Evolutionary conservation across 2,797 vertebrate species (phyloP).

Genomic region (Arremon aurantiirostris): DNA sequence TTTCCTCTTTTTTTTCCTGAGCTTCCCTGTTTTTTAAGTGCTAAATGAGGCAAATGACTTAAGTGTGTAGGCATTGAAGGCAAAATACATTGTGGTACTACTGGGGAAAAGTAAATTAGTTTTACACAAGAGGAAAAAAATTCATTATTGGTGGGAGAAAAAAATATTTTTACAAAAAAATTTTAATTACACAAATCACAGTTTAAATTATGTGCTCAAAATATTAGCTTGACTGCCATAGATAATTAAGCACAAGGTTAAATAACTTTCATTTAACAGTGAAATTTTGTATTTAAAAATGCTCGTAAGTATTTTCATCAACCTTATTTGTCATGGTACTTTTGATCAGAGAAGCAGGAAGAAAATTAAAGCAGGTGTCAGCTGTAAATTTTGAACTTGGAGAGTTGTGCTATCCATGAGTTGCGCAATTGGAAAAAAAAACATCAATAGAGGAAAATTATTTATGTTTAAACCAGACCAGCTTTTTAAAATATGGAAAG

Average conservation of each 20-base stretch:
- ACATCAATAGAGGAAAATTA: background rate
- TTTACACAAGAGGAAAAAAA: constrained; percentile 10
- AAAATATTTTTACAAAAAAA: background rate
- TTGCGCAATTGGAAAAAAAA: background rate
- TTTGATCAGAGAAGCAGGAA: background rate
- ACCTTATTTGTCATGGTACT: background rate
- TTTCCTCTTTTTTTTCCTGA: background rate
- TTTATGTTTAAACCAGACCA: background rate
- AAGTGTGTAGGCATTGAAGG: background rate
- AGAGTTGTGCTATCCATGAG: background rate
- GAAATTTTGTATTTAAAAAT: background rate
- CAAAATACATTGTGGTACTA: background rate
- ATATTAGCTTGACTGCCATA: background rate
- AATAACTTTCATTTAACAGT: background rate
- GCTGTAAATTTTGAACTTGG: background rate
- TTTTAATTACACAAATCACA: background rate
- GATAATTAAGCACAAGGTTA: background rate
- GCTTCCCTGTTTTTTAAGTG: background rate
- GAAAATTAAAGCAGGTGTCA: background rate
- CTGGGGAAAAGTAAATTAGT: background rate
- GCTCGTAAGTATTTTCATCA: background rate
- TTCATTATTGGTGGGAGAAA: background rate
- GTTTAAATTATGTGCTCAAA: background rate
- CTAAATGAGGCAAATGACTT: constrained; percentile 13
- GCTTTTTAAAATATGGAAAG: background rate